Conservation (phyloP, 2,888 invertebrate species). For the Daptonema setosum region DNA sequence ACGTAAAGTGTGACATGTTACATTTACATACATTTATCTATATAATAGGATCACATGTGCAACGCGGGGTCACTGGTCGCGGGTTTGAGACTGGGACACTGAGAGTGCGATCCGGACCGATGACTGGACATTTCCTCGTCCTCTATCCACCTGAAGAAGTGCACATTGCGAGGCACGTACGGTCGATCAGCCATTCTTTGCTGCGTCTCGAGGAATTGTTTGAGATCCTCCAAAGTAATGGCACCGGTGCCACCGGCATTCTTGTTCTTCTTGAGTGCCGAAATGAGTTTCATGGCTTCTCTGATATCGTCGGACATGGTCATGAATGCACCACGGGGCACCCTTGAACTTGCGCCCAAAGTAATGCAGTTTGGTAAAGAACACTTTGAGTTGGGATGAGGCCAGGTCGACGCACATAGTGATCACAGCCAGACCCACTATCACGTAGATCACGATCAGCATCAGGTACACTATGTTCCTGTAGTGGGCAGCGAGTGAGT, state of each 20-base stretch:
- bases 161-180: constrained; percentile 25
- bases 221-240: constrained; percentile 26
- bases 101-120: neutral
- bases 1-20: no score
- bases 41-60: neutral
- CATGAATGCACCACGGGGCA: constrained; percentile 12
- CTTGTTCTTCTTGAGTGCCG: neutral
- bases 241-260: neutral
- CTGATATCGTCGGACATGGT: constrained; percentile 26
- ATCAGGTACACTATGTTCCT: constrained; percentile 7
- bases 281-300: constrained; percentile 25
- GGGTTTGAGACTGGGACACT: neutral
- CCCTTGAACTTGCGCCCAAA: constrained; percentile 11
- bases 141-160: constrained; percentile 26
- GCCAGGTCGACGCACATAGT: constrained; percentile 26
- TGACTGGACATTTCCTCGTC: constrained; percentile 13
- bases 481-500: no score
- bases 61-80: neutral
- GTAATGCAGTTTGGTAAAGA: constrained; percentile 27
- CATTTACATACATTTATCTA: no score
- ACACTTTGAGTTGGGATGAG: constrained; percentile 24
- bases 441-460: constrained; percentile 24
- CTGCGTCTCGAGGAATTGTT: constrained; percentile 25
- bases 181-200: constrained; percentile 22
- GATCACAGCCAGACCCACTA: constrained; percentile 27